These are phyloP conservation scores for Thecocarcelia acutangulata DNA, from an alignment of 2,888 invertebrate genomes.

Conservation along the genomic window DNA sequence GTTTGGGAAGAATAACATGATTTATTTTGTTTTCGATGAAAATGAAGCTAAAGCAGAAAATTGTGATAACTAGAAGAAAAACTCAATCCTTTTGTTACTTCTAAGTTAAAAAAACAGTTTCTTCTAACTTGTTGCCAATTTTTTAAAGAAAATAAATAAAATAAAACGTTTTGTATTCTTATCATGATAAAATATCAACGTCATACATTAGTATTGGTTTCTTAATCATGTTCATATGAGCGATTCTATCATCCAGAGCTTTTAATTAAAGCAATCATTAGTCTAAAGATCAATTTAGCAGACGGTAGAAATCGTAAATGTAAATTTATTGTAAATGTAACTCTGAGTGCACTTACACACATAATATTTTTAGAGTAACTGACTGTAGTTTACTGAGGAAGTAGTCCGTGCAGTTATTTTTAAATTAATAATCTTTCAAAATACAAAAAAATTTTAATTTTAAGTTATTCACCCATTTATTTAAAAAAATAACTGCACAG, in stretches of 20 bases:
- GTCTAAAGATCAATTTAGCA: neutral
- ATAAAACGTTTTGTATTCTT: slow-evolving; percentile 37
- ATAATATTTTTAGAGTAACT: no score
- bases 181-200: slow-evolving; percentile 50
- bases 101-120: neutral
- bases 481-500: no score
- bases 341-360: no score
- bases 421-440: no score
- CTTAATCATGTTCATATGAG: slow-evolving; percentile 28
- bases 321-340: no score
- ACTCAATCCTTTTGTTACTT: slow-evolving; percentile 3
- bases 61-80: neutral
- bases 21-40: neutral
- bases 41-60: slow-evolving; percentile 1
- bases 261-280: slow-evolving; percentile 13
- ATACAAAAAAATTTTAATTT: no score
- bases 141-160: neutral
- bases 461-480: no score
- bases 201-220: slow-evolving; percentile 35
- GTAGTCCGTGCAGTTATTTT: no score
- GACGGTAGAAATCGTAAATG: no score
- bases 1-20: neutral
- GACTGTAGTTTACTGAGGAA: no score
- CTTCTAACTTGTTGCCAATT: slow-evolving; percentile 24
- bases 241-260: neutral